Percentiles rank a stretch among this genome's conserved stretches.
Evolutionary conservation across 1,140 invertebrate genomes (phyloP).

Genomic region (Cydia strobilella): DNA sequence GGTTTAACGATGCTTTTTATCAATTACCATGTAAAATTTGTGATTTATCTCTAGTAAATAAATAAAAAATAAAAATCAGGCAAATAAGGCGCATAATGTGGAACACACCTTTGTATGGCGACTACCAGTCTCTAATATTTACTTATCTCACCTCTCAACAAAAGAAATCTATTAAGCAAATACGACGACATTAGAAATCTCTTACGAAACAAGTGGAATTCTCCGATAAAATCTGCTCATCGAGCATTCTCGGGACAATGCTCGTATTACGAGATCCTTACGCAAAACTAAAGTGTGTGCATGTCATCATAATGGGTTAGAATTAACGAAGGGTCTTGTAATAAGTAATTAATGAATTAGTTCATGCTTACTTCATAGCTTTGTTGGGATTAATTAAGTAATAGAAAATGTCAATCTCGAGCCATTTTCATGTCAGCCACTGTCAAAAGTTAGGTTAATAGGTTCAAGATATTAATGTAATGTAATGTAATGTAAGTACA

Average conservation of each 20-base stretch:
- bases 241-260: conserved; percentile 3
- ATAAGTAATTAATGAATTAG: neutral
- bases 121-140: conserved; percentile 1
- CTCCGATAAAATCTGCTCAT: conserved; percentile 14
- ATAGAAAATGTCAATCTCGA: too few species aligned
- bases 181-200: conserved; percentile 34
- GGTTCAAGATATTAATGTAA: too few species aligned
- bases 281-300: neutral
- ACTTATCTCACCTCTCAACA: neutral
- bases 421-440: too few species aligned
- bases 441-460: too few species aligned
- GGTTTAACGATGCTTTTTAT: too few species aligned
- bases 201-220: conserved; percentile 12
- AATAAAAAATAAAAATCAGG: too few species aligned
- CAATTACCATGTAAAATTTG: too few species aligned
- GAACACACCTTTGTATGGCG: neutral
- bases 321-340: neutral
- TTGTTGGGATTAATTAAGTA: neutral
- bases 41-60: too few species aligned
- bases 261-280: neutral
- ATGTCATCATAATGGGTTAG: neutral
- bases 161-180: conserved; percentile 35
- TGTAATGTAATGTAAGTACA: too few species aligned
- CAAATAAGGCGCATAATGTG: too few species aligned
- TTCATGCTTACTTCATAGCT: neutral